Base-by-base conservation (phyloP, 2,797 vertebrate genomes). In the Neosalanx taihuensis region DNA sequence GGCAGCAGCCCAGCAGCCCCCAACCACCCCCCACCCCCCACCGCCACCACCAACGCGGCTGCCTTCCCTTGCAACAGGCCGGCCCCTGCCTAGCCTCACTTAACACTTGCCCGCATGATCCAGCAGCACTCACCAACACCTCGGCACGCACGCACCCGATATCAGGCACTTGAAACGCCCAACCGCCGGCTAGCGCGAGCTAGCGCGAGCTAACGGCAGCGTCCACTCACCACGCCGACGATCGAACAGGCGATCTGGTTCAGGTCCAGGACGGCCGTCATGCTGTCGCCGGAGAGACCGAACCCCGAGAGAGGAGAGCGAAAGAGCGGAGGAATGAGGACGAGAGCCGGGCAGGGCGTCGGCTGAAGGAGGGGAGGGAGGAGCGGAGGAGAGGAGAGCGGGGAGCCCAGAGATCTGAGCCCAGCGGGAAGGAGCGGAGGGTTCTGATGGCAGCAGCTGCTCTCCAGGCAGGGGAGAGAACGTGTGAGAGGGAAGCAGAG, bases 221-320 rank as follows among this genome's bases (percentile, higher is more conserved):
- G 74, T 75, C 80, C 67, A 85, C 90, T 91, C 84, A 91, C 90
- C 91, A 85, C 82, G 56, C 58, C 73, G 23, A 69, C 78, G 76
- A 86, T 71, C 6, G 76, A 75, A 76, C 84, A 89, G 70, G 82
- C 77, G 75, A 87, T 87, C 83, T 91, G 89, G 62, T 86, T 81
- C 41, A 88, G 73, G 66, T 91, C 87, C 85, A 91, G 62, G 70
- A 71, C 77, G 64, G 78, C 81, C 31, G 69, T 84, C 89, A 91
- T 91, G 73, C 80, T 82, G 83, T 75, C 49, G 71, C 75, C 56
- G 20, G 64, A 49, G 33, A 64, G 18, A 61, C 58, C 61, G 20
- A 35, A 71, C 23, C 23, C 23, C 46, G 75, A 69, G 41, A 67
- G 13, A 3, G 33, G 67, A 5, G 46, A 18, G 30, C 20, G n/a